A percentile compares a stretch with the other conserved stretches of the same genome.
These are phyloP conservation scores for Labia minor DNA, from an alignment of 2,888 invertebrate species.

Conservation along the genomic window DNA sequence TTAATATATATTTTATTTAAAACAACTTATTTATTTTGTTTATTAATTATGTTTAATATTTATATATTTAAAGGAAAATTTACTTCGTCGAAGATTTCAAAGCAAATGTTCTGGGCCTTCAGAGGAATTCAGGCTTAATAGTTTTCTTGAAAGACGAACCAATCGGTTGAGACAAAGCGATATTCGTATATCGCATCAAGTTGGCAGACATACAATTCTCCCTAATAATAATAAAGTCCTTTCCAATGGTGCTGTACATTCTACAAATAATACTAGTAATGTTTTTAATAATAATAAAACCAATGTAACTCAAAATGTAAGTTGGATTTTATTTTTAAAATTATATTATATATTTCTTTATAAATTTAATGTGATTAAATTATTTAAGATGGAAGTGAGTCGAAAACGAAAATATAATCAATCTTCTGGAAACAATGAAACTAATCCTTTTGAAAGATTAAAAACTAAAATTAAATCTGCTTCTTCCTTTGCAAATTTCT, in stretches of 20 bases:
- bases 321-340: neutral
- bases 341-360: too few species aligned
- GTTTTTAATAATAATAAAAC: neutral
- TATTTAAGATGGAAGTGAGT: slow-evolving; percentile 57
- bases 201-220: neutral
- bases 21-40: neutral
- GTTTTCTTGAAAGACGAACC: neutral
- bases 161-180: neutral
- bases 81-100: neutral
- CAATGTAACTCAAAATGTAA: neutral
- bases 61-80: neutral
- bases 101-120: neutral
- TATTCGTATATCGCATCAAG: neutral
- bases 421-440: slow-evolving; percentile 49
- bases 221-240: neutral
- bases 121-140: neutral
- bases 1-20: neutral
- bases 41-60: too few species aligned
- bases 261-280: neutral
- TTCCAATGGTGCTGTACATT: neutral
- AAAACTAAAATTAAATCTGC: slow-evolving; percentile 50
- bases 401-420: slow-evolving; percentile 80
- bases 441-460: slow-evolving; percentile 35
- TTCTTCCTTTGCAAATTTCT: slow-evolving; percentile 33
- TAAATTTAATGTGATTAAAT: too few species aligned